Conservation (phyloP, 2,888 invertebrate genomes). For the Coecobrya sp. region DNA sequence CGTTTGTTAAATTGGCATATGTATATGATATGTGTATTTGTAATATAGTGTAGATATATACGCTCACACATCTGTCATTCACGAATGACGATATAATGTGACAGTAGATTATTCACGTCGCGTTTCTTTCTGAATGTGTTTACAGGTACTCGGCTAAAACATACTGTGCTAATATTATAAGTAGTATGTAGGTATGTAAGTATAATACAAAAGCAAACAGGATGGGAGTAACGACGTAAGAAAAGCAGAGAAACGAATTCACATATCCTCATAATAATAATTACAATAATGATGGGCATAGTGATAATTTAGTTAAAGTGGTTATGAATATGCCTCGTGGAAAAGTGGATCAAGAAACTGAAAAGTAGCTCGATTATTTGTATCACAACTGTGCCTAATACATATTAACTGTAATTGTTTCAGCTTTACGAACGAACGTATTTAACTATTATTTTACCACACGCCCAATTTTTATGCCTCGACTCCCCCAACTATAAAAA, state of each 20-base stretch:
- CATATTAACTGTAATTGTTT: too few relatives aligned
- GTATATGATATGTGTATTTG: neutral
- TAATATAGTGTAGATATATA: neutral
- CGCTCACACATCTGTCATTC: conserved; percentile 47
- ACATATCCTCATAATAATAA: too few relatives aligned
- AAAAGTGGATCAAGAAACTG: too few relatives aligned
- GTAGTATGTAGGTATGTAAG: too few relatives aligned
- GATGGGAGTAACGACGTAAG: neutral
- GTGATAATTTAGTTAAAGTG: too few relatives aligned
- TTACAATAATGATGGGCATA: too few relatives aligned
- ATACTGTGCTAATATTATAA: neutral
- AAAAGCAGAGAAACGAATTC: neutral
- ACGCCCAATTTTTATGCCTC: too few relatives aligned
- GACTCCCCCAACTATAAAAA: neutral
- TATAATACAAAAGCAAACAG: neutral
- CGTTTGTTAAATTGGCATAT: neutral
- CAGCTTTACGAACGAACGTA: too few relatives aligned
- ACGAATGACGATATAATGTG: neutral
- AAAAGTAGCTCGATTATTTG: too few relatives aligned
- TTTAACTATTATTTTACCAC: too few relatives aligned
- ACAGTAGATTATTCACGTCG: neutral
- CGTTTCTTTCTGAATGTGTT: neutral
- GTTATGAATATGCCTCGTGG: too few relatives aligned
- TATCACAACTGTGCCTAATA: too few relatives aligned
- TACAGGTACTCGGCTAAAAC: neutral